Conservation (phyloP, 2,888 invertebrate genomes). For the Priocnemis perturbator region DNA sequence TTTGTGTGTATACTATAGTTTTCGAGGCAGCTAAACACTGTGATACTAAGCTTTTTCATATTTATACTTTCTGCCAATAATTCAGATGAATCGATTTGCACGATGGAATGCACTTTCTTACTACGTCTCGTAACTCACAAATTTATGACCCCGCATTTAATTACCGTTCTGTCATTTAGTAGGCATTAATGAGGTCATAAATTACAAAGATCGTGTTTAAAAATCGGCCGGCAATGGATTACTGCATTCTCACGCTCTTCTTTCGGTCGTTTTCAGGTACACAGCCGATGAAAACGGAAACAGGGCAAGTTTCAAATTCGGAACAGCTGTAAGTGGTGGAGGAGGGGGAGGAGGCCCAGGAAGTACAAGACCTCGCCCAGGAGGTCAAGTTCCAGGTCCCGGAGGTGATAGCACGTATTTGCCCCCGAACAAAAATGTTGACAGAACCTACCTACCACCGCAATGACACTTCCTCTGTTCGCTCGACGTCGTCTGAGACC, state of each 20-base stretch:
- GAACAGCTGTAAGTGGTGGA: slow-evolving; percentile 46
- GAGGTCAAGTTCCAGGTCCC: slow-evolving; percentile 13
- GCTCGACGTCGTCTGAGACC: not conserved
- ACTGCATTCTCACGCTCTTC: not conserved
- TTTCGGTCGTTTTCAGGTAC: slow-evolving; percentile 58
- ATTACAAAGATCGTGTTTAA: not conserved
- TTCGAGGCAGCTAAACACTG: too few relatives aligned
- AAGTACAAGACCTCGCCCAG: too few relatives aligned
- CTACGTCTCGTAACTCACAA: not conserved
- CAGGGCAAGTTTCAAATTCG: slow-evolving; percentile 69
- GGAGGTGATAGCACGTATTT: slow-evolving; percentile 42
- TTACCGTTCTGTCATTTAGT: not conserved
- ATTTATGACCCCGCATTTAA: not conserved
- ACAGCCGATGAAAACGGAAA: slow-evolving; percentile 72
- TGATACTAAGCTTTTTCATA: too few relatives aligned
- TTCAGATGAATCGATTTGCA: too few relatives aligned
- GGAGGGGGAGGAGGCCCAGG: slow-evolving; percentile 24
- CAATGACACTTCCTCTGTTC: slow-evolving; percentile 23
- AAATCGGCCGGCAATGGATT: not conserved
- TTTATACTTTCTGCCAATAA: too few relatives aligned
- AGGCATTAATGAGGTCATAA: too few relatives aligned
- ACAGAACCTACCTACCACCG: slow-evolving; percentile 65
- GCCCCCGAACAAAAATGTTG: slow-evolving; percentile 51
- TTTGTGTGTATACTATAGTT: too few relatives aligned
- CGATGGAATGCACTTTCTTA: not conserved